Evolutionary conservation across 2,113 vertebrate genomes (phyloP).

Genomic region (Atrichornis clamosus): DNA sequence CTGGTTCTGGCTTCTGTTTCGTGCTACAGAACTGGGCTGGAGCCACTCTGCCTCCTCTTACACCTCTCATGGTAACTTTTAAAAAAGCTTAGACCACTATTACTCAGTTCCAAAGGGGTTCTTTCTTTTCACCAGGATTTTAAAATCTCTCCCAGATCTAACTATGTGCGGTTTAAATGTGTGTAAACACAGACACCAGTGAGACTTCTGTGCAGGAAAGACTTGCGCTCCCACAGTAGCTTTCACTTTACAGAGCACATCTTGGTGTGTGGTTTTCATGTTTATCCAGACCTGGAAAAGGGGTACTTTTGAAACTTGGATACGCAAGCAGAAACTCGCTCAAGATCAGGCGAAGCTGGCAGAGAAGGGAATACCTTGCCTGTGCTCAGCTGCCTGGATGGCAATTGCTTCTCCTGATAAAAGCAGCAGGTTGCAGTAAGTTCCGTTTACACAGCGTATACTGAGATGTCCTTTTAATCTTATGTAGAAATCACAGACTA

Average conservation of each 20-base stretch:
- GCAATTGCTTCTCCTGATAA: neutral
- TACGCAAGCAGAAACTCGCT: neutral
- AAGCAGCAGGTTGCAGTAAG: neutral
- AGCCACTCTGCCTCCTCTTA: neutral
- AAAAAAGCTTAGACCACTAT: neutral
- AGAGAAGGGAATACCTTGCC: neutral
- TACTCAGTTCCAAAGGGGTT: neutral
- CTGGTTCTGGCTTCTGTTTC: neutral
- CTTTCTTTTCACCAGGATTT: neutral
- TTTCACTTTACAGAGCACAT: accelerated
- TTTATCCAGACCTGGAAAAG: neutral
- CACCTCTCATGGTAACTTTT: neutral
- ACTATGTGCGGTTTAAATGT: neutral
- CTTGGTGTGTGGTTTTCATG: neutral
- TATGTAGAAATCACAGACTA: neutral
- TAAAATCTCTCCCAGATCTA: neutral
- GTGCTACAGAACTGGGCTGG: neutral
- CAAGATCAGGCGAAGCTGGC: neutral
- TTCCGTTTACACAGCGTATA: neutral
- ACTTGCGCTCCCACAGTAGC: neutral
- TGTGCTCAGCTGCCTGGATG: neutral
- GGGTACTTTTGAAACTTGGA: neutral
- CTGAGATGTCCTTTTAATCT: neutral
- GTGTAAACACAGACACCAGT: neutral
- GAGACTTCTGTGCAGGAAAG: accelerated